Evolutionary conservation across 2,797 vertebrate species (phyloP).

Genomic region (Arrhamphus sclerolepis): DNA sequence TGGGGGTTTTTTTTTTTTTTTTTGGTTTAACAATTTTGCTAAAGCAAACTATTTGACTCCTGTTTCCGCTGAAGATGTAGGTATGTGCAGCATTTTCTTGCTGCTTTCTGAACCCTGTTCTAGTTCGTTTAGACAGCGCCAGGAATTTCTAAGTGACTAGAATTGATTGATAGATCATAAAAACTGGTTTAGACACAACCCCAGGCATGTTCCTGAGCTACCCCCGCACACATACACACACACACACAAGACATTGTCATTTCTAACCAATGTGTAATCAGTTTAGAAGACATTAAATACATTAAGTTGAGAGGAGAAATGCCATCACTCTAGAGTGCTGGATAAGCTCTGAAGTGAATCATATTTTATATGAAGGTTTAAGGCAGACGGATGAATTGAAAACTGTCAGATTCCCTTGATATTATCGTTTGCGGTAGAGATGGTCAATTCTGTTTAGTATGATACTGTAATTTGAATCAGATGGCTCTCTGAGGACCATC

Average conservation of each 20-base stretch:
- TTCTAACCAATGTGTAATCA: neutral
- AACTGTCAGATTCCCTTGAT: neutral
- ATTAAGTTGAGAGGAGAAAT: neutral
- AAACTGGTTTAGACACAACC: slow-evolving; percentile 23
- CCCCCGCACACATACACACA: no score
- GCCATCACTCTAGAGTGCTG: neutral
- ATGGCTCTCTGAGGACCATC: slow-evolving; percentile 33
- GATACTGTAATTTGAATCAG: slow-evolving; percentile 26
- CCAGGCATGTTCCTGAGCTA: slow-evolving; percentile 15
- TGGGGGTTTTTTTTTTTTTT: no score
- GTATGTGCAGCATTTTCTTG: neutral
- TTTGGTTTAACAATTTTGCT: no score
- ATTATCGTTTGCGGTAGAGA: slow-evolving; percentile 1
- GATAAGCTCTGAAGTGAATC: neutral
- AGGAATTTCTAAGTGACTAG: slow-evolving; percentile 26
- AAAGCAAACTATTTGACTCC: no score
- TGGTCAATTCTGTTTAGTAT: neutral
- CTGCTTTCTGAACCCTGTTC: slow-evolving; percentile 9
- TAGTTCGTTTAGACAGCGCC: slow-evolving; percentile 26
- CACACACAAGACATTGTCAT: slow-evolving; percentile 15
- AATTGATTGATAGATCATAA: slow-evolving; percentile 34
- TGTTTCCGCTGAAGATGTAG: neutral
- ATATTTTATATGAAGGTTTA: neutral
- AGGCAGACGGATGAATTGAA: neutral
- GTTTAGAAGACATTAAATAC: neutral